Base-by-base conservation (phyloP, 2,797 vertebrate genomes). In the Glossophaga mutica region DNA sequence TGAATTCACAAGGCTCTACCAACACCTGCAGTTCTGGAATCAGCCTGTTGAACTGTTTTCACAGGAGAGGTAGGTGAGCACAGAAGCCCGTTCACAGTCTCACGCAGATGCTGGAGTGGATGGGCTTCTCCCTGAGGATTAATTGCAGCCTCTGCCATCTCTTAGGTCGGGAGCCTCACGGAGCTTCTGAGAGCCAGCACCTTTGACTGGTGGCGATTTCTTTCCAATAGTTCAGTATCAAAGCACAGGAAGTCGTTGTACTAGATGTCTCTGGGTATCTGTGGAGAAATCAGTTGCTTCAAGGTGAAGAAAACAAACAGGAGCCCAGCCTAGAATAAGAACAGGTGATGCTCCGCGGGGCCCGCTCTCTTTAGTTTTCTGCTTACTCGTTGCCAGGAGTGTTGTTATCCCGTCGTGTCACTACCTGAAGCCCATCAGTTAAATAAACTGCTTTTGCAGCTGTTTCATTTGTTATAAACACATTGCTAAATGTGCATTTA, bases 311-410 rank as follows among this genome's bases (percentile, higher is more conserved):
- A 95, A 76, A 68, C n/a, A 48, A 46, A 14, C 6, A 46, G 26
- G 48, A 70, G 50, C n/a, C 24, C 50, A 37, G 29, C 24, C 77
- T 92, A 71, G 62, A 87, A 6, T 70, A 77, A 84, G 24, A 89
- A 65, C 22, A 55, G 42, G 22, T 42, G 1, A 48, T 87, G 85
- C 96, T 68, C 59, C 70, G 0, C 14, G 19, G 18, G 57, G 14
- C 48, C 91, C 79, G 26, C 70, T 92, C 92, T n/a, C 57, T 94
- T 68, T 57, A 62, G 39, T 90, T 94, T 90, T 84, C 62, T 91
- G 55, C 81, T 84, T 50, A 26, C 39, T 48, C 59, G 19, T 29
- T 22, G 5, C 34, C 74, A 46, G 44, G 77, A 89, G 68, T 46
- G 22, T 44, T 55, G 0, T 24, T 29, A 11, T 94, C 83, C 95